phyloP scores from a whole-genome alignment of 1,140 invertebrate genomes.

The Drosophila triauraria region DNA sequence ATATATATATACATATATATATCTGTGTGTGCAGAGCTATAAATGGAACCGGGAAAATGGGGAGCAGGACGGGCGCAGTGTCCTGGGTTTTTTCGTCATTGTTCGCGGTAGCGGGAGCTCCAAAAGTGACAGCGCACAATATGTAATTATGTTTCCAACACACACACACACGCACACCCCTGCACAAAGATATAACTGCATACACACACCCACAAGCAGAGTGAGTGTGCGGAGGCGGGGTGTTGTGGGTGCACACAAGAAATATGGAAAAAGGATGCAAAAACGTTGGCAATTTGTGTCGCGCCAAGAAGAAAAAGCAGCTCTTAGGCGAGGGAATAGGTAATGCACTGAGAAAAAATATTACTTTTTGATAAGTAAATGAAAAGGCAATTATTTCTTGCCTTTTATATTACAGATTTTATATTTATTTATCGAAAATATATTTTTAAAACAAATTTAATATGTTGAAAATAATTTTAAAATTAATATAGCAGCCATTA shows the following conservation, averaged over 20 bases:
- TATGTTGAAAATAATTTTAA: too few relatives aligned
- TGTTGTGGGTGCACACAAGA: constrained; percentile 43
- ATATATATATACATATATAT: not conserved
- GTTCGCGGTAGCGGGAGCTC: constrained; percentile 57
- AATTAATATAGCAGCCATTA: too few relatives aligned
- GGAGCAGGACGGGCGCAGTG: constrained; percentile 20
- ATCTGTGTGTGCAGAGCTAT: constrained; percentile 28
- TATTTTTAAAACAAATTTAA: too few relatives aligned
- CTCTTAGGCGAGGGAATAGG: constrained; percentile 3
- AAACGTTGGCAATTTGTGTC: constrained; percentile 83
- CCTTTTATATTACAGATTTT: too few relatives aligned
- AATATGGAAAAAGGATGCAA: constrained; percentile 82
- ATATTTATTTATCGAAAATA: too few relatives aligned
- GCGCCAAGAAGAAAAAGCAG: constrained; percentile 61
- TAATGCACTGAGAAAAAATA: constrained; percentile 4
- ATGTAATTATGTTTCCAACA: constrained; percentile 77
- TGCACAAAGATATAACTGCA: constrained; percentile 7
- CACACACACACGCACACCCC: constrained; percentile 46
- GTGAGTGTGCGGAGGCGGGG: not conserved
- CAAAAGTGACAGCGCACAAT: constrained; percentile 82
- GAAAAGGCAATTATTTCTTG: too few relatives aligned
- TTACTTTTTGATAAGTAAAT: not conserved
- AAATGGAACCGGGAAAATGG: constrained; percentile 63
- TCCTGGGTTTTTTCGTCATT: constrained; percentile 60
- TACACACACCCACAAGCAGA: constrained; percentile 7